Percentiles rank a stretch among this genome's conserved stretches.
These are phyloP conservation scores for Dipodomys merriami DNA, from an alignment of 2,113 vertebrate species.

Conservation along the genomic window DNA sequence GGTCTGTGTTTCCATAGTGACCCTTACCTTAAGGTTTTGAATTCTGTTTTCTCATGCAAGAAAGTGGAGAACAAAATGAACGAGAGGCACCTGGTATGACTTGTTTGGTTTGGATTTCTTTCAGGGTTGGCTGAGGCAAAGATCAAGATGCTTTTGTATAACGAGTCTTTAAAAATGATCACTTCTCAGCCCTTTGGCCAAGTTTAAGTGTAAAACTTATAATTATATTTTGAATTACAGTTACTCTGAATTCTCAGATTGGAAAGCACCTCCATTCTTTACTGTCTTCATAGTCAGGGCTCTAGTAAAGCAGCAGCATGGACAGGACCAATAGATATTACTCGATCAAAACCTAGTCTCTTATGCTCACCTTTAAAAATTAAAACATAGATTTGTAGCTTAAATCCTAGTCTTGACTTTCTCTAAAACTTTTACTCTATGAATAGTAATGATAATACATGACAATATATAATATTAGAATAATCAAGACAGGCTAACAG, in stretches of 20 bases:
- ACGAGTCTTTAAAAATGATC: not conserved
- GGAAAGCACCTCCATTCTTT: not conserved
- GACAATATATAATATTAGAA: too few species aligned
- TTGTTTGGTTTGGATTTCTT: not conserved
- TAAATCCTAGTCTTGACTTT: not conserved
- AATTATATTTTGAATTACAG: not conserved
- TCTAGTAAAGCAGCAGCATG: not conserved
- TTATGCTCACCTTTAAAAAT: slow-evolving; percentile 26
- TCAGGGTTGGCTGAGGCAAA: not conserved
- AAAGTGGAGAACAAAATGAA: not conserved
- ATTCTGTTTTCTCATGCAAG: not conserved
- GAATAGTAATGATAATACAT: not conserved
- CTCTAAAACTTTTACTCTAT: not conserved
- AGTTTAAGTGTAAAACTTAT: not conserved
- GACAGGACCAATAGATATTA: not conserved
- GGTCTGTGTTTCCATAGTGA: not conserved
- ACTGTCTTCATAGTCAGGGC: not conserved
- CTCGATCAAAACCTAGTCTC: not conserved
- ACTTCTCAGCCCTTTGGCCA: not conserved
- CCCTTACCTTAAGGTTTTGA: not conserved
- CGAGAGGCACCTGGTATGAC: not conserved
- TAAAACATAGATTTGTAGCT: not conserved
- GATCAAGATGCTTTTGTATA: not conserved
- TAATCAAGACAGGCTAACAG: not conserved
- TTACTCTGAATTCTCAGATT: not conserved